Conservation (phyloP, 2,888 invertebrate species). For the Thecophora atra region DNA sequence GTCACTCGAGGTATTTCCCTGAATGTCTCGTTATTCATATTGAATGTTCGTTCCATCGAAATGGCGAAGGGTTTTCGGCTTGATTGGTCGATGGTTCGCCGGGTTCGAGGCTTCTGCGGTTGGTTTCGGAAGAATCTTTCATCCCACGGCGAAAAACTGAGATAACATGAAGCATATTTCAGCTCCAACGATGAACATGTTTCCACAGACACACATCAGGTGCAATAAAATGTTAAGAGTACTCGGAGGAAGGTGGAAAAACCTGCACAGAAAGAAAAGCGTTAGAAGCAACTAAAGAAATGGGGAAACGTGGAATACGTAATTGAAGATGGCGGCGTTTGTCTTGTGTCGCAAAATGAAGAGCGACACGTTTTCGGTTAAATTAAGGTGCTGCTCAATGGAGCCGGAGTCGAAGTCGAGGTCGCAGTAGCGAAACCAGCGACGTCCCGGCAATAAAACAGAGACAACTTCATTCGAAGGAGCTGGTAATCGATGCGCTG, state of each 20-base stretch:
- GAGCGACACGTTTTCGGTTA: constrained; percentile 2
- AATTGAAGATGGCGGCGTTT: constrained; percentile 26
- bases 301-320: constrained; percentile 20
- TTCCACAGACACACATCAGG: constrained; percentile 6
- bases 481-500: constrained; percentile 13
- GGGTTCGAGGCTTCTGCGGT: neutral
- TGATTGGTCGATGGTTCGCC: neutral
- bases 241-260: neutral
- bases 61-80: neutral
- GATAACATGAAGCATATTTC: neutral
- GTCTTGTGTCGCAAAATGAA: neutral
- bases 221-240: neutral
- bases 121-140: neutral
- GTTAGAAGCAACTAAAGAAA: neutral
- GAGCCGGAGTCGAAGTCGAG: neutral
- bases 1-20: neutral
- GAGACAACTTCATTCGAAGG: constrained; percentile 13
- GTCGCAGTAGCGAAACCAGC: neutral
- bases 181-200: no score
- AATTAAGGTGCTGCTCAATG: constrained; percentile 1
- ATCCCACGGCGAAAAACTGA: constrained; percentile 3
- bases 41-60: neutral
- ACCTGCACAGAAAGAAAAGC: neutral
- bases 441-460: constrained; percentile 8
- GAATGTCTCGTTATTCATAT: constrained; percentile 5